These are phyloP conservation scores for Leptopterna dolabrata DNA, from an alignment of 2,888 invertebrate genomes.

Conservation along the genomic window DNA sequence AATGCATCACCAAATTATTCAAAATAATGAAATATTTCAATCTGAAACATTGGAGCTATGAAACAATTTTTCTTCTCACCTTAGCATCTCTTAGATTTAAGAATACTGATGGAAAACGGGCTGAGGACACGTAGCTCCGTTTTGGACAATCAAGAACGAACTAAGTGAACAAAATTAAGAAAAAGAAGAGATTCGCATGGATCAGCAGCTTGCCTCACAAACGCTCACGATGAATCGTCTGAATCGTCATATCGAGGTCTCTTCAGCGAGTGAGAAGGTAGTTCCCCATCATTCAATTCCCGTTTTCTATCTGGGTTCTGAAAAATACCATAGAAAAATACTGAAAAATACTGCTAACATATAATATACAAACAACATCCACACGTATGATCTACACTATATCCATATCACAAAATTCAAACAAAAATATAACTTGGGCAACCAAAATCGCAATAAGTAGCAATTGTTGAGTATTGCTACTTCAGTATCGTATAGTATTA, in stretches of 20 bases:
- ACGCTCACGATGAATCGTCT: neutral
- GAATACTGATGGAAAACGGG: neutral
- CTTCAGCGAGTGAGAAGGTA: neutral
- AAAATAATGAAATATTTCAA: too few species aligned
- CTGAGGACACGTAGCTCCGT: neutral
- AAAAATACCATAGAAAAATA: too few species aligned
- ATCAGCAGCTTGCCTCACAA: neutral
- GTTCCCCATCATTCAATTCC: constrained; percentile 9
- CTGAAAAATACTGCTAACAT: too few species aligned
- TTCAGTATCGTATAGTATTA: too few species aligned
- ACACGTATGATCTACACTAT: too few species aligned
- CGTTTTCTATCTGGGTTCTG: constrained; percentile 15
- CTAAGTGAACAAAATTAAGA: neutral
- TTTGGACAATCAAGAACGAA: neutral
- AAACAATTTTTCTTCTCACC: neutral
- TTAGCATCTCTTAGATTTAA: neutral
- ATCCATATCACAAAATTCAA: too few species aligned
- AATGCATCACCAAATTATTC: too few species aligned
- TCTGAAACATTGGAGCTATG: neutral
- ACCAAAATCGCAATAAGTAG: too few species aligned
- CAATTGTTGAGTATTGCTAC: too few species aligned
- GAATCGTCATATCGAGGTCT: constrained; percentile 3
- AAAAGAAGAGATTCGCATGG: neutral
- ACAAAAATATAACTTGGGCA: too few species aligned
- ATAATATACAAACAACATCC: too few species aligned